These are phyloP conservation scores for Orchestia grillus DNA, from an alignment of 1,140 invertebrate species.

Conservation along the genomic window DNA sequence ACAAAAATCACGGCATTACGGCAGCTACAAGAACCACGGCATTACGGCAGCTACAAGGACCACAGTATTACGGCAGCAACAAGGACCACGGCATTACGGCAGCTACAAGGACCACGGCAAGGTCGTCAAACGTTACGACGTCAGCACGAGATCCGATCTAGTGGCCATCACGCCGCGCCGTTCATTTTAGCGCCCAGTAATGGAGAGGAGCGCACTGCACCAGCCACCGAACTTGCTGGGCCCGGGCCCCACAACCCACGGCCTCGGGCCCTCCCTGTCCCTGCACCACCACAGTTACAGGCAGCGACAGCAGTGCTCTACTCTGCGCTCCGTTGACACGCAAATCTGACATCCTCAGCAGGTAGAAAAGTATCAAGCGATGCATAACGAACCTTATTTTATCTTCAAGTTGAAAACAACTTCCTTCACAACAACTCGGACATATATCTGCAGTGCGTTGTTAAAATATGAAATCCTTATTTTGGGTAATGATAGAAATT, in stretches of 20 bases:
- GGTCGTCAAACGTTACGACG: not conserved
- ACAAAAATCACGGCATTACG: not conserved
- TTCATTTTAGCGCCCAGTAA: not conserved
- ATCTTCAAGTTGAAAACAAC: not conserved
- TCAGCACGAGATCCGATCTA: not conserved
- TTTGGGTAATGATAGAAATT: too few relatives aligned
- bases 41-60: not conserved
- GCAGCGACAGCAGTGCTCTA: not conserved
- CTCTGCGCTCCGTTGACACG: not conserved
- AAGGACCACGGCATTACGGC: not conserved
- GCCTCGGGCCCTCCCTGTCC: too few relatives aligned
- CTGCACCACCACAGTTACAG: too few relatives aligned
- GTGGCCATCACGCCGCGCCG: not conserved
- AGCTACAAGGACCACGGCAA: too few relatives aligned
- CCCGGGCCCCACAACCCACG: too few relatives aligned
- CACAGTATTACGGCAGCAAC: not conserved
- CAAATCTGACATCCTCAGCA: not conserved
- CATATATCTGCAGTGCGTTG: too few relatives aligned
- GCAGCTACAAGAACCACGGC: not conserved
- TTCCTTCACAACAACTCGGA: too few relatives aligned
- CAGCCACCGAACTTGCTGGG: not conserved
- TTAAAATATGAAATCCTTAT: too few relatives aligned
- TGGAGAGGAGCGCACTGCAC: not conserved
- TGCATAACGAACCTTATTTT: not conserved
- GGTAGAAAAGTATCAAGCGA: not conserved